Evolutionary conservation across 2,888 invertebrate species (phyloP).

Genomic region (Scaptomyza tumidula): DNA sequence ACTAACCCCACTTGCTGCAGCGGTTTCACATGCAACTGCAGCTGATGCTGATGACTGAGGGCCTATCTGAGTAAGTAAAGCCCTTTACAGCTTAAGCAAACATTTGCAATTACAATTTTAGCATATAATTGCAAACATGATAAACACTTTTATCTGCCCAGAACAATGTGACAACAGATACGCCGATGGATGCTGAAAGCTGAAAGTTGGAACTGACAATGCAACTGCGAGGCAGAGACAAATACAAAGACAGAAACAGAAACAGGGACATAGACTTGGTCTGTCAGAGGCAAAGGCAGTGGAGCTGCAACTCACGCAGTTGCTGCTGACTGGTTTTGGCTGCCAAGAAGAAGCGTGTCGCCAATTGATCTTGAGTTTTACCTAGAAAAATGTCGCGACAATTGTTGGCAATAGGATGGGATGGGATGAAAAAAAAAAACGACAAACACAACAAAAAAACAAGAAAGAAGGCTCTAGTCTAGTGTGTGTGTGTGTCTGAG

Average conservation of each 20-base stretch:
- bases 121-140: constrained; percentile 80
- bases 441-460: constrained; percentile 24
- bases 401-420: constrained; percentile 53
- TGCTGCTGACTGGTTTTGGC: constrained; percentile 57
- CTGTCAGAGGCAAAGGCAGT: background rate
- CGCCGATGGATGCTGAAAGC: constrained; percentile 30
- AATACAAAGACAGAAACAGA: background rate
- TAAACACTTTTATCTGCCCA: constrained; percentile 75
- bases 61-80: constrained; percentile 62
- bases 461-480: background rate
- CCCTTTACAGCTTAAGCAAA: constrained; percentile 74
- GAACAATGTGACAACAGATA: constrained; percentile 56
- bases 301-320: constrained; percentile 66
- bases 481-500: too few relatives aligned
- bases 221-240: background rate
- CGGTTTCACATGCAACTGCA: constrained; percentile 23
- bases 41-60: constrained; percentile 12
- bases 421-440: constrained; percentile 34
- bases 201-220: constrained; percentile 16
- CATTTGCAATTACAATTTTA: constrained; percentile 80
- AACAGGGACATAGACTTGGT: constrained; percentile 2
- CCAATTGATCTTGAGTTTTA: constrained; percentile 84
- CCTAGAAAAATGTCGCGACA: constrained; percentile 84
- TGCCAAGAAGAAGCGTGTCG: constrained; percentile 83
- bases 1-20: constrained; percentile 38